Evolutionary conservation across 2,113 vertebrate genomes (phyloP), one percentile per base, ranked within the genome.

Genomic region (Scatophagus argus): DNA sequence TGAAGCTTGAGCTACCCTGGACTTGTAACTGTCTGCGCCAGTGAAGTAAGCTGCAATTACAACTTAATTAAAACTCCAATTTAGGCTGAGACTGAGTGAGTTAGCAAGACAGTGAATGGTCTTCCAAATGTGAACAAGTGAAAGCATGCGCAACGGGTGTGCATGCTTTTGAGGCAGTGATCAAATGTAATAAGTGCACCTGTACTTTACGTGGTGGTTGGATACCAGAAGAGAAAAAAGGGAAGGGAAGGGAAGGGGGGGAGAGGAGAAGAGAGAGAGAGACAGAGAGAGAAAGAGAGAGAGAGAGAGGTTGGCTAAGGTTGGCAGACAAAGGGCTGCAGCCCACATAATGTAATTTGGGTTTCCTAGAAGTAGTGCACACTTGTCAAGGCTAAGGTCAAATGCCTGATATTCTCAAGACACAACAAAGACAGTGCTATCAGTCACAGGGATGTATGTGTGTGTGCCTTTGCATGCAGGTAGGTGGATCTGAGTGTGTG

Each of bases 301-400:
- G 41, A 19, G 41, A 73, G 34, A 56, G 81, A 17, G 62, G 77
- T 65, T n/a, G n/a, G n/a, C 49, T 77, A 23, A 67, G 69, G 69
- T 69, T 55, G 69, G 82, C 69, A 90, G 88, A 88, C 86, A 84
- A 70, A 88, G 79, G 87, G 82, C 88, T 88, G 64, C 85, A 84
- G 77, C 76, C 86, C 63, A 75, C 79, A 83, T 86, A 90, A 92
- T 87, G 84, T 83, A 89, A 92, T 91, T 89, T 87, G 49, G 74
- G 79, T 61, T 89, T 84, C 83, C 74, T 81, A 90, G 85, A 84
- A 89, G 83, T 70, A 79, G 78, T 39, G 66, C 77, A 63, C 84
- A 71, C 85, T 90, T 81, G 89, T 85, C 87, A 89, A 92, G 91
- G 88, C 83, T 87, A 88, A 92, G 92, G 91, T 87, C 92, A 90